phyloP scores from a whole-genome alignment of 2,113 vertebrate genomes.

The Oryzias celebensis region DNA sequence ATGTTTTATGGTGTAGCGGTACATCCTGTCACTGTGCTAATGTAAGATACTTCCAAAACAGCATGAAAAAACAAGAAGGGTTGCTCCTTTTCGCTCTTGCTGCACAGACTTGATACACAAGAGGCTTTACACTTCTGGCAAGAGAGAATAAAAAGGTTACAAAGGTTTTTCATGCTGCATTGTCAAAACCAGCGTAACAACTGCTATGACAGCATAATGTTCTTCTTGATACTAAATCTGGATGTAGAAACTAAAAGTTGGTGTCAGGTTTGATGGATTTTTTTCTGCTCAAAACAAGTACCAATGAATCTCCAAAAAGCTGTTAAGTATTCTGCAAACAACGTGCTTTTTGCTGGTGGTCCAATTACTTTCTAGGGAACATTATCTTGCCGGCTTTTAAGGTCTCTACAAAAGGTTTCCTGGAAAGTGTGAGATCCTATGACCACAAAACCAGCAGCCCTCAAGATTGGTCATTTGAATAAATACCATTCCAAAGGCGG shows the following conservation, averaged over 20 bases:
- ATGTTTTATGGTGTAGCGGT: conserved; percentile 65
- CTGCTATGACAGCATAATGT: conserved; percentile 36
- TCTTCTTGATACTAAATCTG: conserved; percentile 61
- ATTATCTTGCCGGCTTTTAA: conserved; percentile 15
- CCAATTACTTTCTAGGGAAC: conserved; percentile 41
- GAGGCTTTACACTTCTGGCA: conserved; percentile 54
- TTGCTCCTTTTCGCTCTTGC: conserved; percentile 59
- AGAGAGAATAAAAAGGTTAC: conserved; percentile 25
- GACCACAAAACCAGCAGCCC: conserved; percentile 15
- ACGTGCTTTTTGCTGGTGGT: conserved; percentile 30
- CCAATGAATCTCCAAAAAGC: conserved; percentile 43
- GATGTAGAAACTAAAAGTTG: conserved; percentile 44
- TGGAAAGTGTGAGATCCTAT: conserved; percentile 22
- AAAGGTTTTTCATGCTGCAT: conserved; percentile 59
- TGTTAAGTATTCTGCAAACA: conserved; percentile 30
- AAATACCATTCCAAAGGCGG: conserved; percentile 29
- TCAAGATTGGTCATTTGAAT: conserved; percentile 26
- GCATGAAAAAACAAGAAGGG: conserved; percentile 69
- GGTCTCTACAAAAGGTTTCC: conserved; percentile 22
- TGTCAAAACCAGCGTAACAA: conserved; percentile 48
- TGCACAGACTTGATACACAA: conserved; percentile 62
- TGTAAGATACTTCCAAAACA: conserved; percentile 72
- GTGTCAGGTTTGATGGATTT: conserved; percentile 56
- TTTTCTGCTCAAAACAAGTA: conserved; percentile 60
- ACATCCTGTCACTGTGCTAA: conserved; percentile 68